Conservation (phyloP, 2,113 vertebrate species). For the Acanthochromis polyacanthus region DNA sequence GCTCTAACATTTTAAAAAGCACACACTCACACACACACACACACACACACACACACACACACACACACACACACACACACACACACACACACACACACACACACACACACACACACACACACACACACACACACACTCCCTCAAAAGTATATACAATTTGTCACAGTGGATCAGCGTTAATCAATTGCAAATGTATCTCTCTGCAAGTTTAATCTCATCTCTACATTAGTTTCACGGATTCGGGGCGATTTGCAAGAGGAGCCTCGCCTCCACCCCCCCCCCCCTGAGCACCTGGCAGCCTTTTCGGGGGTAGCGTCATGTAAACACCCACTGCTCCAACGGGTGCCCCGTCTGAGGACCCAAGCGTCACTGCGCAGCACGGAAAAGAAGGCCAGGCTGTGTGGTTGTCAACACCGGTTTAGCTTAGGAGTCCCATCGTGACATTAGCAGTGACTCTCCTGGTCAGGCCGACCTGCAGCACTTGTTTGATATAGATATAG, state of each 20-base stretch:
- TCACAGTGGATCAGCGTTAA: slow-evolving; percentile 78
- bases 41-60: slow-evolving; percentile 24
- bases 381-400: slow-evolving; percentile 83
- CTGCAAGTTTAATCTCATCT: slow-evolving; percentile 81
- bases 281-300: slow-evolving; percentile 74
- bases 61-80: slow-evolving; percentile 59
- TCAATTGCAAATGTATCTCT: slow-evolving; percentile 82
- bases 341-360: slow-evolving; percentile 77
- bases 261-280: slow-evolving; percentile 25
- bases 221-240: slow-evolving; percentile 79
- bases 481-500: slow-evolving; percentile 77
- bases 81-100: slow-evolving; percentile 17
- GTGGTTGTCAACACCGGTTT: slow-evolving; percentile 95
- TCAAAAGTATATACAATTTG: slow-evolving; percentile 74
- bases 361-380: slow-evolving; percentile 79
- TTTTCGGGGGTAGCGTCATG: slow-evolving; percentile 76
- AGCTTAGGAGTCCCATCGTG: slow-evolving; percentile 80
- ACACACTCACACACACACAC: slow-evolving; percentile 8
- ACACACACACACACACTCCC: slow-evolving; percentile 64
- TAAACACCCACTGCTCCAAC: slow-evolving; percentile 72
- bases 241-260: slow-evolving; percentile 61
- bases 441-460: slow-evolving; percentile 82
- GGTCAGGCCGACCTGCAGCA: slow-evolving; percentile 69
- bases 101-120: slow-evolving; percentile 21
- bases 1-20: slow-evolving; percentile 18